phyloP scores from a whole-genome alignment of 1,140 invertebrate genomes.

The Zaprionus tsacasi region DNA sequence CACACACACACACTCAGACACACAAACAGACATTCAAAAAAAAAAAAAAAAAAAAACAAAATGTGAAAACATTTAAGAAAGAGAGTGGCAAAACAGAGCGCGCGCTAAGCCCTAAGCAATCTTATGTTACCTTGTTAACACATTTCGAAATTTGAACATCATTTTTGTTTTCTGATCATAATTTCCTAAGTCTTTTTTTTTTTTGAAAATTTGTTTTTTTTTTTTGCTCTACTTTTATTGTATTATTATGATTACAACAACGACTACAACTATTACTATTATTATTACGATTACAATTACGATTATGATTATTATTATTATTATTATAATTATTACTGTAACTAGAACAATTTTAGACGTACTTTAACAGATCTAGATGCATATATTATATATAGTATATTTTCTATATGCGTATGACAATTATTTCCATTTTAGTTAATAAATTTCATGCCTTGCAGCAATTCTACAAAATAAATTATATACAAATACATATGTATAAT shows the following conservation, averaged over 20 bases:
- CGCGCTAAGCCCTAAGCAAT: neutral
- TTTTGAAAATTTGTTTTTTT: neutral
- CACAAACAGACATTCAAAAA: conserved; percentile 4
- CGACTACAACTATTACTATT: neutral
- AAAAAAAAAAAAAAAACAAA: too few species aligned
- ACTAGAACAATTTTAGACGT: conserved; percentile 53
- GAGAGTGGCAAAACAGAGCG: conserved; percentile 4
- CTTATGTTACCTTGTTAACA: conserved; percentile 6
- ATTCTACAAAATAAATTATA: conserved; percentile 55
- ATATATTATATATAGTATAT: conserved; percentile 3
- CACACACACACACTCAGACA: conserved; percentile 1
- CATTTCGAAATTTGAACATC: neutral
- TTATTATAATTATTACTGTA: conserved; percentile 34
- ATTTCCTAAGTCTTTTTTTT: neutral
- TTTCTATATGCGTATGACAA: conserved; percentile 33
- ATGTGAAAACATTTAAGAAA: conserved; percentile 7
- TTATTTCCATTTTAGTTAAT: conserved; percentile 59
- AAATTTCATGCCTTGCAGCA: conserved; percentile 32
- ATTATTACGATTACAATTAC: neutral
- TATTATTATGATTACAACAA: conserved; percentile 21
- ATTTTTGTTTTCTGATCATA: neutral
- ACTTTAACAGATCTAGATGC: conserved; percentile 7
- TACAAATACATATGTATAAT: conserved; percentile 26
- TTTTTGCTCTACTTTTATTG: conserved; percentile 22
- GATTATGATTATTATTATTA: neutral